Conservation (phyloP, 2,888 invertebrate species). For the Melanostoma scalare region DNA sequence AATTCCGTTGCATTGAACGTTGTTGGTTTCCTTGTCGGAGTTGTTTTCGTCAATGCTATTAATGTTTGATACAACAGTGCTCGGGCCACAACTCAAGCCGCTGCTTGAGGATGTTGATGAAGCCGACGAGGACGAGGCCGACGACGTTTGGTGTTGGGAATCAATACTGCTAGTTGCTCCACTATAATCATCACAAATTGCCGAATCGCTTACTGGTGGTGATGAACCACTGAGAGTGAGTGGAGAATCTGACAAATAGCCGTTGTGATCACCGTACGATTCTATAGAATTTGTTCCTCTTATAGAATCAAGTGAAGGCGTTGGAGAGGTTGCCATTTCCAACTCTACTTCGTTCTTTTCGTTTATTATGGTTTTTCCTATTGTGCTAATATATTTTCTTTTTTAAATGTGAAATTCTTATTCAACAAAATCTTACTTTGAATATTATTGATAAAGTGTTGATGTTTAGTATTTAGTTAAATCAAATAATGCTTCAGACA, state of each 20-base stretch:
- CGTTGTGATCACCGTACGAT: constrained; percentile 91
- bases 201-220: constrained; percentile 92
- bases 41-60: constrained; percentile 49
- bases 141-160: constrained; percentile 80
- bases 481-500: constrained; percentile 10
- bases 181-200: constrained; percentile 88
- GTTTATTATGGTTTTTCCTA: constrained; percentile 1
- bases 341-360: neutral
- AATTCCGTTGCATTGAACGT: constrained; percentile 73
- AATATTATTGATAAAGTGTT: constrained; percentile 3
- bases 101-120: constrained; percentile 80
- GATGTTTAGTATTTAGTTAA: constrained; percentile 17
- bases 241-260: constrained; percentile 89
- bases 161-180: constrained; percentile 78
- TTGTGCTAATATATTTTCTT: neutral
- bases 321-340: constrained; percentile 93
- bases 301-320: constrained; percentile 96
- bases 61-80: constrained; percentile 46
- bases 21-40: constrained; percentile 58
- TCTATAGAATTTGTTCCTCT: constrained; percentile 93
- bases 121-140: constrained; percentile 78
- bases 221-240: constrained; percentile 93
- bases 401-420: too few relatives aligned
- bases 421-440: too few relatives aligned
- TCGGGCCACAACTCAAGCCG: constrained; percentile 84